Conservation (phyloP, 2,888 invertebrate genomes). For the Pteria penguin region DNA sequence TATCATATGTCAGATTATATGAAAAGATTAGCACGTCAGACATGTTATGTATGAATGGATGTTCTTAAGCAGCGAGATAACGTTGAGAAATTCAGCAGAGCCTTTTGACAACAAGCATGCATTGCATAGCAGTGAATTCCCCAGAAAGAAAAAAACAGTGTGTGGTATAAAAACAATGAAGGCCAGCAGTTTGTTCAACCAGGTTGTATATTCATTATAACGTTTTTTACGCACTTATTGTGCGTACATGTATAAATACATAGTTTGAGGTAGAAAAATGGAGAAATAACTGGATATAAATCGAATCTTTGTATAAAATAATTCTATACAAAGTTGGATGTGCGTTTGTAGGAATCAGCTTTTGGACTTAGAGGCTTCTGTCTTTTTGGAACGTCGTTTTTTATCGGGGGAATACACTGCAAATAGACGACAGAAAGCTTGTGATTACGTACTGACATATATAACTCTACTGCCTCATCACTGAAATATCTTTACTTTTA, state of each 20-base stretch:
- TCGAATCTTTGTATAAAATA: not conserved
- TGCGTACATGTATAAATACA: too few species aligned
- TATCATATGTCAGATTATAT: too few species aligned
- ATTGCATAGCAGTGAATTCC: constrained; percentile 45
- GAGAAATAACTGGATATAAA: not conserved
- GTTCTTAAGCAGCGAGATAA: too few species aligned
- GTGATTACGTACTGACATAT: not conserved
- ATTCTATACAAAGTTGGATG: not conserved
- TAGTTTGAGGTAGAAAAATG: not conserved
- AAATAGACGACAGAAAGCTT: constrained; percentile 42
- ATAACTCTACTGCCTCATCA: too few species aligned
- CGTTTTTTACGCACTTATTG: too few species aligned
- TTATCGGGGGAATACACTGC: constrained; percentile 47
- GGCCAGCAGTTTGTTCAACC: not conserved
- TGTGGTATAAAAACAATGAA: not conserved
- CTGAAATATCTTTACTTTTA: too few species aligned
- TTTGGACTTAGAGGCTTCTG: not conserved
- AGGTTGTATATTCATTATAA: not conserved
- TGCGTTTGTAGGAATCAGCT: not conserved
- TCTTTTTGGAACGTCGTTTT: constrained; percentile 23
- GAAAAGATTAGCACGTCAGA: too few species aligned
- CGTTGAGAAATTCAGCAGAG: not conserved
- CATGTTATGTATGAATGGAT: too few species aligned
- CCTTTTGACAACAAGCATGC: constrained; percentile 2
- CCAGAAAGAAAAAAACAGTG: constrained; percentile 14